Percentiles rank a stretch among this genome's conserved stretches.
These are phyloP conservation scores for Drosophila sucinea DNA, from an alignment of 1,140 invertebrate genomes.

Conservation along the genomic window DNA sequence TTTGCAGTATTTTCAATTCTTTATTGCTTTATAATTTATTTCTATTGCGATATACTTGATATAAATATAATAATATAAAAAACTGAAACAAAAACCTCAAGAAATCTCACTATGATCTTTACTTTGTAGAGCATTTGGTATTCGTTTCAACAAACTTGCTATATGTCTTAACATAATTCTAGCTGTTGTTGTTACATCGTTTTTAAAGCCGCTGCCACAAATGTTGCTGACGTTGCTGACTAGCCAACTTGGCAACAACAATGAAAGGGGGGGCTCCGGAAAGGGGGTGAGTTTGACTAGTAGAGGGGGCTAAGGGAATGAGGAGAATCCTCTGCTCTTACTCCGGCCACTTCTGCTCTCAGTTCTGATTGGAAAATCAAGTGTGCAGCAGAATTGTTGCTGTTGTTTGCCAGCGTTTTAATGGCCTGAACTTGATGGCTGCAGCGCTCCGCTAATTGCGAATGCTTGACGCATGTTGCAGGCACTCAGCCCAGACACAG, in stretches of 20 bases:
- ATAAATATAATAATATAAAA: too few species aligned
- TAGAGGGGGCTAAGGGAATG: neutral
- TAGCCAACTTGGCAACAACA: conserved; percentile 43
- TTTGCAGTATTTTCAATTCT: too few species aligned
- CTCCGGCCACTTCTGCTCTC: conserved; percentile 5
- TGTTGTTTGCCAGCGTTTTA: conserved; percentile 70
- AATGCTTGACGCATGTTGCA: conserved; percentile 81
- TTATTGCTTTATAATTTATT: too few species aligned
- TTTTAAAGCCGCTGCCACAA: conserved; percentile 58
- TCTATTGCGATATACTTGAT: too few species aligned
- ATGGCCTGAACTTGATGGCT: conserved; percentile 68
- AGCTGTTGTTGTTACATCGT: conserved; percentile 49
- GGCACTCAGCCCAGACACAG: conserved; percentile 69
- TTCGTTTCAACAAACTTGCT: neutral
- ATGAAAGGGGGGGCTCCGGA: conserved; percentile 26
- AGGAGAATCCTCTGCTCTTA: neutral
- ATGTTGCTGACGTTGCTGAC: conserved; percentile 68
- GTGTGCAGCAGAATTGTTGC: conserved; percentile 39
- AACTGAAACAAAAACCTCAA: too few species aligned
- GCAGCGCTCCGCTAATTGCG: conserved; percentile 75
- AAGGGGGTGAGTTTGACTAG: neutral
- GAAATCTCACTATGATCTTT: too few species aligned
- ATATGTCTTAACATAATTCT: conserved; percentile 18
- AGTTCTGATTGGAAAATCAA: conserved; percentile 79
- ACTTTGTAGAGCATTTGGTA: conserved; percentile 20